These are phyloP conservation scores for Scleropages formosus DNA, from an alignment of 2,797 vertebrate genomes.

Conservation along the genomic window DNA sequence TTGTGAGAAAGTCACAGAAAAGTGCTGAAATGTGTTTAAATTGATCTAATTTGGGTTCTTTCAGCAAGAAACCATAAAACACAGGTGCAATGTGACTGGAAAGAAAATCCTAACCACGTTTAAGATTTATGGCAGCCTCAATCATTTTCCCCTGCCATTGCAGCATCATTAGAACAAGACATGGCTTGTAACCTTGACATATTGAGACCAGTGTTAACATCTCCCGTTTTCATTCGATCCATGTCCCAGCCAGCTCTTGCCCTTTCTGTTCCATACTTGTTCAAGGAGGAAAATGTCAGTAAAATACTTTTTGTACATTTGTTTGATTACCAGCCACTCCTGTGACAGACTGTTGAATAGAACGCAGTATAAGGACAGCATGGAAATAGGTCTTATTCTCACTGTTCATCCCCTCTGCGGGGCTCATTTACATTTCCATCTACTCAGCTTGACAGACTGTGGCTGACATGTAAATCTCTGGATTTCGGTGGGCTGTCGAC, in stretches of 20 bases:
- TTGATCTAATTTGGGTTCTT: slow-evolving; percentile 29
- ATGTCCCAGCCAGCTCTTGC: slow-evolving; percentile 33
- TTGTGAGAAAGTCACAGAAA: slow-evolving; percentile 14
- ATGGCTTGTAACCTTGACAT: slow-evolving; percentile 32
- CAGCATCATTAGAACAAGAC: slow-evolving; percentile 31
- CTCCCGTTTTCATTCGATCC: slow-evolving; percentile 31
- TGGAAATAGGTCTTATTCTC: slow-evolving; percentile 37
- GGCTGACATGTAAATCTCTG: slow-evolving; percentile 41
- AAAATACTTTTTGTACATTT: slow-evolving; percentile 12
- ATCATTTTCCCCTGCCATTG: slow-evolving; percentile 29
- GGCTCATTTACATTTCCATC: slow-evolving; percentile 42
- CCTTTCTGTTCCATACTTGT: slow-evolving; percentile 28
- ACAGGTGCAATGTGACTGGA: slow-evolving; percentile 32
- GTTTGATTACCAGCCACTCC: slow-evolving; percentile 20
- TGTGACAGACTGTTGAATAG: slow-evolving; percentile 9
- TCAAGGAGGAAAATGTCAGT: slow-evolving; percentile 21
- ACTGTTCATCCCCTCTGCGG: slow-evolving; percentile 33
- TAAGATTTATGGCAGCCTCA: slow-evolving; percentile 39
- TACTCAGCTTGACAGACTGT: slow-evolving; percentile 36
- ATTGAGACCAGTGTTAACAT: slow-evolving; percentile 36
- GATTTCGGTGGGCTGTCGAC: slow-evolving; percentile 19
- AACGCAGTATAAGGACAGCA: slow-evolving; percentile 16
- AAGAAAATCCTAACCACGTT: slow-evolving; percentile 12
- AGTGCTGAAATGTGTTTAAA: slow-evolving; percentile 26
- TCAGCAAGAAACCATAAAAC: slow-evolving; percentile 33